A percentile compares a stretch with the other conserved stretches of the same genome.
Conservation (phyloP, 2,797 vertebrate genomes). For the Mareca strepera region DNA sequence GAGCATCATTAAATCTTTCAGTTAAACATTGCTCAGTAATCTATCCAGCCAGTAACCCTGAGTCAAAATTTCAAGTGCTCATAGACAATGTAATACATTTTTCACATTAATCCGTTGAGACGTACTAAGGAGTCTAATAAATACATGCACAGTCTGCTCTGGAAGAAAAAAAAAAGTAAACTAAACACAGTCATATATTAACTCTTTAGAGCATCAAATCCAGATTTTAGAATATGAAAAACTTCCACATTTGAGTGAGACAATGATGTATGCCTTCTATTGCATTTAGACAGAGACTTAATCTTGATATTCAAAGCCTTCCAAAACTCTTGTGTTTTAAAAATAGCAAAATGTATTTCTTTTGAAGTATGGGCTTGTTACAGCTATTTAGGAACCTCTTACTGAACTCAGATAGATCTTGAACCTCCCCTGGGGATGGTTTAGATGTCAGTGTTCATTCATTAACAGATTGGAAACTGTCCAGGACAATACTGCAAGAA, state of each 20-base stretch:
- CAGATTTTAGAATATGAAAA: conserved; percentile 10
- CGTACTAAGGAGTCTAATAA: background rate
- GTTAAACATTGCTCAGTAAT: background rate
- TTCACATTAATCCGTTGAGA: background rate
- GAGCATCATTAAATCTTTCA: background rate
- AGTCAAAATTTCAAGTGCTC: background rate
- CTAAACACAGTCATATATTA: background rate
- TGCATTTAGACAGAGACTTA: conserved; percentile 11
- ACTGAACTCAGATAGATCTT: conserved; percentile 41
- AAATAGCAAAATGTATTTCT: conserved; percentile 48
- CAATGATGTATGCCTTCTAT: background rate
- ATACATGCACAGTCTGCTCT: background rate
- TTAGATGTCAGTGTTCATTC: conserved; percentile 57
- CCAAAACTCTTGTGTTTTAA: conserved; percentile 25
- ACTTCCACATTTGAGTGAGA: background rate
- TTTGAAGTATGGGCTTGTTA: conserved; percentile 31
- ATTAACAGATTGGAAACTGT: conserved; percentile 46
- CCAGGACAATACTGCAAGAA: conserved; percentile 42
- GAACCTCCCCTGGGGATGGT: conserved; percentile 26
- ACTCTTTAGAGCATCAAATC: conserved; percentile 14
- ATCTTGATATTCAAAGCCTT: conserved; percentile 38
- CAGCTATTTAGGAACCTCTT: conserved; percentile 49
- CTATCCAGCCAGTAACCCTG: background rate
- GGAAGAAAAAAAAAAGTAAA: background rate
- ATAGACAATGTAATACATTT: background rate